Conservation (phyloP, 1,140 invertebrate species). For the Fopius arisanus region DNA sequence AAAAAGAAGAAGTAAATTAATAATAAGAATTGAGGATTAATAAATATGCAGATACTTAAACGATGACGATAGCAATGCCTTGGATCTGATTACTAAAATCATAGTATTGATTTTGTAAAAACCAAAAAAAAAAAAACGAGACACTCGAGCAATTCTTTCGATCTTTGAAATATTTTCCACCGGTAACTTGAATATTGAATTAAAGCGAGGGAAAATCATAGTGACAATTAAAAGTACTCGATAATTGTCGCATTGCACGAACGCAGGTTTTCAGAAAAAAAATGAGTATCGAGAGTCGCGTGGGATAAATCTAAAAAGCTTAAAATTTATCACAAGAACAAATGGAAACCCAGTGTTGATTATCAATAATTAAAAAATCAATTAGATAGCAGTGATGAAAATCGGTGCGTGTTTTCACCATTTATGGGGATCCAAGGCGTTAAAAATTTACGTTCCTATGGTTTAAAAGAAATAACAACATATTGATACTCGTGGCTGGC, state of each 20-base stretch:
- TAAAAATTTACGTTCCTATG: neutral
- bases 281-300: constrained; percentile 8
- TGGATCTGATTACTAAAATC: constrained; percentile 45
- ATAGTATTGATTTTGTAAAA: constrained; percentile 25
- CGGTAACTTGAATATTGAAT: neutral
- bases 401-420: constrained; percentile 22
- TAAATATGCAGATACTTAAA: constrained; percentile 35
- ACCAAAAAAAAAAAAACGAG: no score
- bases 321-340: neutral
- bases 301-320: constrained; percentile 5
- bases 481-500: constrained; percentile 18
- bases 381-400: constrained; percentile 21
- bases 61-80: constrained; percentile 54
- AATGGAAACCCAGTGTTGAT: neutral
- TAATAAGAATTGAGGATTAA: neutral
- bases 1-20: constrained; percentile 6
- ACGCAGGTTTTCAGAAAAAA: neutral
- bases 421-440: constrained; percentile 27
- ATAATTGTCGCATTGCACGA: constrained; percentile 1
- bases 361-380: neutral
- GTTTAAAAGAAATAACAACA: neutral
- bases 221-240: neutral
- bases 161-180: constrained; percentile 12
- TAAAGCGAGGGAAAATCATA: neutral
- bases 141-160: constrained; percentile 17